Evolutionary conservation across 2,797 vertebrate genomes (phyloP), one percentile per base, ranked within the genome.

Genomic region (Pangasius djambal): DNA sequence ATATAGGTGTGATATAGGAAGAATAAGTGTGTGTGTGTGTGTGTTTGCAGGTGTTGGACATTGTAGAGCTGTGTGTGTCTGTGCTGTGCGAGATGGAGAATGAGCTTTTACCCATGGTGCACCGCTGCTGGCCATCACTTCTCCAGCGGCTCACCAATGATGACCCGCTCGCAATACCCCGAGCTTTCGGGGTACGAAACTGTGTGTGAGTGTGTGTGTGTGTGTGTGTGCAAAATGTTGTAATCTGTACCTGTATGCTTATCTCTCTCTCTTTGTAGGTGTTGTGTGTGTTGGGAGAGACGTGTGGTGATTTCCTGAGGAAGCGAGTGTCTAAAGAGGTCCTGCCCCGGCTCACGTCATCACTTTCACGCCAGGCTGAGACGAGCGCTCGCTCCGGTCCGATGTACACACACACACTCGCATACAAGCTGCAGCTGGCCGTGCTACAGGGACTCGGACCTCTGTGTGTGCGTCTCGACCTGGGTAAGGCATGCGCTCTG

Each of bases 401-500:
- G 0, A 88, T 97, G 88, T 99, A 99, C 95, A 94, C 89, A 34
- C 97, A 98, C 94, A 98, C 96, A 0, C 92, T 98, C 86, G 96
- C 97, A 92, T 99, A 97, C 96, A 99, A 98, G 93, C 91, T 99
- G 89, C 98, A 99, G 94, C 94, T 98, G 90, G 96, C 97, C 0
- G 96, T 98, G 31, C 92, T 99, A 90, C 96, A 97, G 93, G 97
- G 98, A 1, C 96, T 99, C 88, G 98, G 98, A 2, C 94, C 96
- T 0, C 96, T 99, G 63, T 98, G 97, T 8, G 92, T 97, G 90
- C 94, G 92, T 28, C 92, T 99, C 90, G 96, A 97, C 90, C 94
- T 99, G 78, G 97, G 98, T 99, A 94, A 94, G 98, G n/a, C 34
- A 79, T 50, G 57, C 7, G 3, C 40, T 48, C 6, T n/a, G 57